Conservation (phyloP, 2,113 vertebrate genomes). For the Anas platyrhynchos region DNA sequence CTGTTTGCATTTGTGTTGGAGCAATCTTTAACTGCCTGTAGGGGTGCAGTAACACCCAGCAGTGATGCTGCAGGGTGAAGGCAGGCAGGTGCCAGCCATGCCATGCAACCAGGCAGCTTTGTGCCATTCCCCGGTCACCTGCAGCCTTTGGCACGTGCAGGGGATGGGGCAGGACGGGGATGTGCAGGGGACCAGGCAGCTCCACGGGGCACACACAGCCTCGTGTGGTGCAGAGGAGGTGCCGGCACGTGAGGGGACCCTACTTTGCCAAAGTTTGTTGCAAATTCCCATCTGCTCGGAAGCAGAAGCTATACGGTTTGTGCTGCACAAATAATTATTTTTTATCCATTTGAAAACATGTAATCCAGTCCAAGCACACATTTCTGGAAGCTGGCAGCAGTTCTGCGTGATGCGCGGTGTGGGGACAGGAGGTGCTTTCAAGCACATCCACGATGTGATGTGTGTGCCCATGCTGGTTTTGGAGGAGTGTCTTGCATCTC, state of each 20-base stretch:
- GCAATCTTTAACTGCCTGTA: background rate
- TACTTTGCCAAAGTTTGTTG: constrained; percentile 48
- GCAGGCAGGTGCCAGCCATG: background rate
- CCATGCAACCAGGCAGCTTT: background rate
- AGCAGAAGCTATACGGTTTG: constrained; percentile 50
- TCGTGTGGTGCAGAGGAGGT: background rate
- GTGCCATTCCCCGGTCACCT: background rate
- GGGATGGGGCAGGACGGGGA: background rate
- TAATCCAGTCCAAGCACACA: constrained; percentile 18
- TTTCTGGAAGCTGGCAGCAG: constrained; percentile 41
- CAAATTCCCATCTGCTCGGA: constrained; percentile 31
- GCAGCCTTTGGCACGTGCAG: background rate
- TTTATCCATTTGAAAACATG: constrained; percentile 32
- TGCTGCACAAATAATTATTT: constrained; percentile 49
- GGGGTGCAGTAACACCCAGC: background rate
- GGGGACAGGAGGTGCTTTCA: background rate
- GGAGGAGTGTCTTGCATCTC: background rate
- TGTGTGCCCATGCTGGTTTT: background rate
- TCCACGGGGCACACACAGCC: background rate
- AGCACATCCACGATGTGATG: background rate
- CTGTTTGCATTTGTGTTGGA: background rate
- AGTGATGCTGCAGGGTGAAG: background rate
- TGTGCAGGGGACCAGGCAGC: background rate
- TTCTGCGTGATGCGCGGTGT: accelerated
- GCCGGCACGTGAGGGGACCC: constrained; percentile 15